phyloP scores from a whole-genome alignment of 2,113 vertebrate genomes.

The Catagonus wagneri region DNA sequence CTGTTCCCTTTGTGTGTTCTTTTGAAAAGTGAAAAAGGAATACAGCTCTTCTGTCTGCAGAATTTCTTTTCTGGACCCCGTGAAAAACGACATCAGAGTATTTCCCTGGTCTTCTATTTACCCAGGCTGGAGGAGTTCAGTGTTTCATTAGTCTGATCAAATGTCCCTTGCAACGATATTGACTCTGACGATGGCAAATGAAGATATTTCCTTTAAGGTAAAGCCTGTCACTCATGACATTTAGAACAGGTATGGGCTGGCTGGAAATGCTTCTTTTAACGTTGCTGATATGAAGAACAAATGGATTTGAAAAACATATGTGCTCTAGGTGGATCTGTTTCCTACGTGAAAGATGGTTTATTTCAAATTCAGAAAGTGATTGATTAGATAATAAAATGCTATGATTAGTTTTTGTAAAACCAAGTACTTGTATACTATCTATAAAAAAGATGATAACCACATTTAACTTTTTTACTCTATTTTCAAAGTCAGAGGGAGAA shows the following conservation, averaged over 20 bases:
- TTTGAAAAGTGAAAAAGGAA: background rate
- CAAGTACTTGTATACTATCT: constrained; percentile 25
- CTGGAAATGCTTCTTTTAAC: constrained; percentile 58
- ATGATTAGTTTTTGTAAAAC: constrained; percentile 57
- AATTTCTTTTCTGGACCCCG: constrained; percentile 40
- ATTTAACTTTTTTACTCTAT: constrained; percentile 49
- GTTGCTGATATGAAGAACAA: constrained; percentile 37
- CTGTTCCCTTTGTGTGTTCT: background rate
- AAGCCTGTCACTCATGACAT: constrained; percentile 57
- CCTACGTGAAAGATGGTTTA: constrained; percentile 46
- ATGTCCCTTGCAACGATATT: constrained; percentile 65
- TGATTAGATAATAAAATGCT: constrained; percentile 28
- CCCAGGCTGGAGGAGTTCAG: background rate
- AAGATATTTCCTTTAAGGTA: constrained; percentile 57
- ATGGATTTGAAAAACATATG: constrained; percentile 14
- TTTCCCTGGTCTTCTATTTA: constrained; percentile 52
- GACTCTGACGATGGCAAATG: constrained; percentile 65
- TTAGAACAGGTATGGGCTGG: constrained; percentile 44
- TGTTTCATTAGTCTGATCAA: constrained; percentile 58
- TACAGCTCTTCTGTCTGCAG: constrained; percentile 49
- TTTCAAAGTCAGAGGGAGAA: constrained; percentile 39
- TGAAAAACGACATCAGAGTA: constrained; percentile 56
- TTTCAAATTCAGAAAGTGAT: constrained; percentile 56
- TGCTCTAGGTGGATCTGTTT: constrained; percentile 18
- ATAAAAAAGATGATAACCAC: constrained; percentile 11